Conservation (phyloP, 92 coral and sea anemone genomes). For the Palythoa grandis region DNA sequence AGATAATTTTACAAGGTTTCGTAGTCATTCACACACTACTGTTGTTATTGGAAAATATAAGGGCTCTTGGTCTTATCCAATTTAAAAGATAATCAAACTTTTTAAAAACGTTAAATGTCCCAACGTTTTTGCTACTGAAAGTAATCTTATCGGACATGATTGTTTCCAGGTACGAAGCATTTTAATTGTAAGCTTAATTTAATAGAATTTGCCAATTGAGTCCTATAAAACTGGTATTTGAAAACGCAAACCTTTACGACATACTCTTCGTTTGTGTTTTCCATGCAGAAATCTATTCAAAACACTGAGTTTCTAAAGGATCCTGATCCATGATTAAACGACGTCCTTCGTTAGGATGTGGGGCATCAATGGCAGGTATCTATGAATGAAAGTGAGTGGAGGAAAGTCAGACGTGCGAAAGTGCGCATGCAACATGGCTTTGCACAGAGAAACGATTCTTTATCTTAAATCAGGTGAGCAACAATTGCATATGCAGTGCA, state of each 20-base stretch:
- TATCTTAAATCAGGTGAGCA: not conserved
- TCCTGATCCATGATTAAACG: not conserved
- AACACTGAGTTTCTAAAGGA: not conserved
- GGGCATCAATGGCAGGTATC: slow-evolving; percentile 11
- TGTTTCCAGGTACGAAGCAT: too few species aligned
- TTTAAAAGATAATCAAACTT: too few species aligned
- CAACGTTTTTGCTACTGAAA: too few species aligned
- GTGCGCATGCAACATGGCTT: slow-evolving; percentile 11
- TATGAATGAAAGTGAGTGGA: slow-evolving; percentile 4
- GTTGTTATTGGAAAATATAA: too few species aligned
- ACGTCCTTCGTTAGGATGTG: not conserved
- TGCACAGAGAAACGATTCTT: not conserved
- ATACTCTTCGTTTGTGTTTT: not conserved
- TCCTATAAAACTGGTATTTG: not conserved
- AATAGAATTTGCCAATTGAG: too few species aligned
- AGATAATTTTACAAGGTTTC: too few species aligned
- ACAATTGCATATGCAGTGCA: not conserved
- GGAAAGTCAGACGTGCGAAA: slow-evolving; percentile 28
- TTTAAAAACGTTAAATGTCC: too few species aligned
- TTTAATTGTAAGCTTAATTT: too few species aligned
- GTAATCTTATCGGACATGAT: too few species aligned
- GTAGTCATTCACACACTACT: too few species aligned
- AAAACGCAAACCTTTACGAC: not conserved
- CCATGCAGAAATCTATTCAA: not conserved
- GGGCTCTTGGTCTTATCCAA: too few species aligned